Base-by-base conservation (phyloP, 2,797 vertebrate genomes). In the Esox masquinongy region DNA sequence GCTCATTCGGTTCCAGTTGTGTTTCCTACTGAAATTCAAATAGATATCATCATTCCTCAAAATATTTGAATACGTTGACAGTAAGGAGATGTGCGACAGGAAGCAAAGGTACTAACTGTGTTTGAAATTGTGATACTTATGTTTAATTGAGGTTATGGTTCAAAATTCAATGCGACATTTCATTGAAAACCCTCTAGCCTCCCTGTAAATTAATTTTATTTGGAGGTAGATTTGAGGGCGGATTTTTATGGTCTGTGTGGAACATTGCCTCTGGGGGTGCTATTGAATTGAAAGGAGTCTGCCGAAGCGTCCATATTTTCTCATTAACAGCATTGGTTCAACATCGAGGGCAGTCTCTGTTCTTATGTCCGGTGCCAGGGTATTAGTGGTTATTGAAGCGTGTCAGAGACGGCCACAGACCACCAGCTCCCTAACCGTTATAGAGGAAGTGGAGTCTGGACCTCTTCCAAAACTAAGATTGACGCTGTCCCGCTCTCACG, bases 371-470 rank as follows among this genome's bases (percentile, higher is more conserved):
- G 14, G 64, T 34, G n/a, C 64, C 29, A 6, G 64, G 24, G 64
- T 67, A 67, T 31, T 34, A 67, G 64, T 34, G 19, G 16, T 69
- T 22, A 68, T 49, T 72, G 17, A 66, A 59, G 66, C 36, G 9
- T 63, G 63, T 79, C 70, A 67, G 79, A 26, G 53, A 61, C 56
- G 71, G 47, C 73, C 66, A 39, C 67, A 69, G 68, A 63, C 77
- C 66, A 59, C 56, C 39, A 51, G 47, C 73, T 66, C 29, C 63
- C 24, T 34, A 34, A 26, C 34, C 36, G 39, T 15, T 31, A 31
- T n/a, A 70, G 47, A 61, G 29, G 68, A 49, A 61, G n/a, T 39
- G 49, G 17, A 77, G 66, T 43, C 36, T 24, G 17, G 63, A 39
- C 19, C 74, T 39, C 36, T 26, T 75, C 75, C 75, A 76, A 68